Conservation (phyloP, 1,140 invertebrate species). For the Sipha flava region DNA sequence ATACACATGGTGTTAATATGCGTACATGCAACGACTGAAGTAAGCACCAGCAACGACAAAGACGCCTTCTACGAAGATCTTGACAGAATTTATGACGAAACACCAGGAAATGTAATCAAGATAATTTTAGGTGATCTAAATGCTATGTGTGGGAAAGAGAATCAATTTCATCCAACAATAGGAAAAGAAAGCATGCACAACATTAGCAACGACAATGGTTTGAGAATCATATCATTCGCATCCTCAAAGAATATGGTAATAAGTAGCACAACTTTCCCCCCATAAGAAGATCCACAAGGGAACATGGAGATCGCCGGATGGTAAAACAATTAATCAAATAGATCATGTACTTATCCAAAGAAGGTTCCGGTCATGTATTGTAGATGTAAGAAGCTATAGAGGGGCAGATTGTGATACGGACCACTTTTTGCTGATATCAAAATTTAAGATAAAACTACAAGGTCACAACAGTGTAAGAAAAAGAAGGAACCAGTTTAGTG, state of each 20-base stretch:
- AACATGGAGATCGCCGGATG: constrained; percentile 36
- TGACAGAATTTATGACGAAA: constrained; percentile 19
- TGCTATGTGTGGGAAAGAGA: constrained; percentile 34
- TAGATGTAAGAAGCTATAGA: constrained; percentile 30
- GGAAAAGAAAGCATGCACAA: constrained; percentile 42
- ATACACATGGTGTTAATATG: not conserved
- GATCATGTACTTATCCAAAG: constrained; percentile 35
- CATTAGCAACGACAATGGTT: constrained; percentile 35
- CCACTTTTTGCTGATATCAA: constrained; percentile 34
- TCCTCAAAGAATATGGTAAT: constrained; percentile 34
- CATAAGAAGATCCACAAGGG: constrained; percentile 37
- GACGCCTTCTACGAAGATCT: constrained; percentile 34
- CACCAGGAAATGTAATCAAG: constrained; percentile 34
- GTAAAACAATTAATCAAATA: constrained; percentile 35
- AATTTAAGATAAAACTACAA: constrained; percentile 28
- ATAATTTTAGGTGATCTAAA: constrained; percentile 34
- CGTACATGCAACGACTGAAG: constrained; percentile 33
- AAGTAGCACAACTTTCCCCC: constrained; percentile 35
- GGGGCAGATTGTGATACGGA: constrained; percentile 34
- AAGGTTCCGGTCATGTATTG: constrained; percentile 11
- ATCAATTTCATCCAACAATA: constrained; percentile 34
- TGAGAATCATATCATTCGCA: constrained; percentile 35
- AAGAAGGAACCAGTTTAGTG: not conserved
- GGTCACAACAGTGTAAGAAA: not conserved
- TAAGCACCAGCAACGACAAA: constrained; percentile 33